Percentiles rank a stretch among this genome's conserved stretches.
Conservation (phyloP, 2,797 vertebrate species). For the Enteromius paludinosus region DNA sequence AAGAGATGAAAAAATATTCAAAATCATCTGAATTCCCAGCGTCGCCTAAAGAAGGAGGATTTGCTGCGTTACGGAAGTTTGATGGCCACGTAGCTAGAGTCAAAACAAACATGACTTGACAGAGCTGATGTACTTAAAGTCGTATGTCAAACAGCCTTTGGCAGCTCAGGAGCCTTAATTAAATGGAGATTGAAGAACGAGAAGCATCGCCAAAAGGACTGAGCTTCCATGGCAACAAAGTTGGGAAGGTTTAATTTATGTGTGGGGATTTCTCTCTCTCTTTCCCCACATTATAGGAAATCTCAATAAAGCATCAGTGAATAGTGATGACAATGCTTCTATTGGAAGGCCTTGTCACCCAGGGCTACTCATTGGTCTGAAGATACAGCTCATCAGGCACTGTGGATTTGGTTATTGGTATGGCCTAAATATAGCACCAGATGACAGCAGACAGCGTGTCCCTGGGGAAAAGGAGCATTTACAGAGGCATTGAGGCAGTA, state of each 20-base stretch:
- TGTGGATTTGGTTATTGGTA: conserved; percentile 40
- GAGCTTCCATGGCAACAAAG: conserved; percentile 73
- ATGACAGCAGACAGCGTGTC: conserved; percentile 26
- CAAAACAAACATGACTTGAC: conserved; percentile 70
- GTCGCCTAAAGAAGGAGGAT: conserved; percentile 5
- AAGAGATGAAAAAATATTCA: conserved; percentile 4
- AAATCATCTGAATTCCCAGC: background rate
- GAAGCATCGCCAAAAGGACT: conserved; percentile 47
- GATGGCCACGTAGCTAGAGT: conserved; percentile 40
- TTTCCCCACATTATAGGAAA: conserved; percentile 2
- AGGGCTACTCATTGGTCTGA: conserved; percentile 32
- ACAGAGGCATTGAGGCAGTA: conserved; percentile 17
- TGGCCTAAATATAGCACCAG: conserved; percentile 32
- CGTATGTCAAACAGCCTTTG: conserved; percentile 66
- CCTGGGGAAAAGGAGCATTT: conserved; percentile 26
- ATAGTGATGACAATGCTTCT: conserved; percentile 25
- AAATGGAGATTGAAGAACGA: conserved; percentile 69
- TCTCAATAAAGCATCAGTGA: conserved; percentile 29
- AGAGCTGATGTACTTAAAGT: conserved; percentile 58
- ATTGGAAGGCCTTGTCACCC: conserved; percentile 27
- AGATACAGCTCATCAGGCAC: conserved; percentile 28
- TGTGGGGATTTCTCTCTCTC: conserved; percentile 5
- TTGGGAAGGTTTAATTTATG: conserved; percentile 63
- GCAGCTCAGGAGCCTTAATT: conserved; percentile 75
- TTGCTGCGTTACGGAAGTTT: background rate